These are phyloP conservation scores for Perizoma affinitatum DNA, from an alignment of 2,888 invertebrate genomes.

Conservation along the genomic window DNA sequence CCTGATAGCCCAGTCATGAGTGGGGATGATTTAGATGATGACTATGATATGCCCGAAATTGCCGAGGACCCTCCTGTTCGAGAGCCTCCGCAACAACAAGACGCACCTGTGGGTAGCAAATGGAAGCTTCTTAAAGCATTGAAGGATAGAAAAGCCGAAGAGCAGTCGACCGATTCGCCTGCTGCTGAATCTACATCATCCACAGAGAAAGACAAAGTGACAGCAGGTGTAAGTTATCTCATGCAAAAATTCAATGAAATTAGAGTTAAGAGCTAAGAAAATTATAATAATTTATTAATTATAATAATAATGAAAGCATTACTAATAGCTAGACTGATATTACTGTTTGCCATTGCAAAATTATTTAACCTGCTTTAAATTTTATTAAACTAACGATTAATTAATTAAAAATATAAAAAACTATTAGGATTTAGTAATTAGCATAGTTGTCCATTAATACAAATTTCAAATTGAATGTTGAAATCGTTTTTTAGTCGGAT, in stretches of 20 bases:
- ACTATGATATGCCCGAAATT: constrained; percentile 83
- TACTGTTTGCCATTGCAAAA: constrained; percentile 54
- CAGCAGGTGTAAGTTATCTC: constrained; percentile 87
- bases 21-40: constrained; percentile 88
- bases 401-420: too few relatives aligned
- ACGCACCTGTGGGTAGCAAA: constrained; percentile 89
- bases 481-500: constrained; percentile 14
- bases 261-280: constrained; percentile 84
- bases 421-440: constrained; percentile 45
- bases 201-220: constrained; percentile 86
- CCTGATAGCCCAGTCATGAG: constrained; percentile 93
- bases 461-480: constrained; percentile 15
- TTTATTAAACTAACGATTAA: constrained; percentile 37
- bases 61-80: constrained; percentile 60
- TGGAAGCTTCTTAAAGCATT: constrained; percentile 96
- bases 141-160: constrained; percentile 95
- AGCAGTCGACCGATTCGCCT: constrained; percentile 89
- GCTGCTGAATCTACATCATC: constrained; percentile 85
- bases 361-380: constrained; percentile 61
- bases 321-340: constrained; percentile 64
- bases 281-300: constrained; percentile 22
- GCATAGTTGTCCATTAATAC: constrained; percentile 40
- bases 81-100: constrained; percentile 70
- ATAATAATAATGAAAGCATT: constrained; percentile 37
- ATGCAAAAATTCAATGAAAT: constrained; percentile 87